A percentile compares a stretch with the other conserved stretches of the same genome.
phyloP scores from a whole-genome alignment of 2,888 invertebrate species.

The Volucella inanis region DNA sequence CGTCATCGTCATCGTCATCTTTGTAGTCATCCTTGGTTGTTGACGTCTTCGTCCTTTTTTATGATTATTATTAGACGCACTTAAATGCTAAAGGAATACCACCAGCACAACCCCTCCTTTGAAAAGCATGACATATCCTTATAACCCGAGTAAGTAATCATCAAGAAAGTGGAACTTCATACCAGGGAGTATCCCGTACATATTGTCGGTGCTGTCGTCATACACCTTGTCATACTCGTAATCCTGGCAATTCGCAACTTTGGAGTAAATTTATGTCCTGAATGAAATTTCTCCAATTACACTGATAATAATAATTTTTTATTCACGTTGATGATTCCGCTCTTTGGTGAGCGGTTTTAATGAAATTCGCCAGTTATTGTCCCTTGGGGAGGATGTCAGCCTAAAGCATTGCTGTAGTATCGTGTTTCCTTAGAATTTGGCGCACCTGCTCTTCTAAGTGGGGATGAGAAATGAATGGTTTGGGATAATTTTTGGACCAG shows the following conservation, averaged over 20 bases:
- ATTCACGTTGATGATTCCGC: slow-evolving; percentile 67
- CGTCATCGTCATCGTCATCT: slow-evolving; percentile 34
- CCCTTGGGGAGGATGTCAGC: slow-evolving; percentile 51
- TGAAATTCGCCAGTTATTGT: slow-evolving; percentile 70
- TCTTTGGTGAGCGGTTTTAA: slow-evolving; percentile 50
- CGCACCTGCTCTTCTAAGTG: slow-evolving; percentile 47
- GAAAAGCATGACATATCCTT: slow-evolving; percentile 52
- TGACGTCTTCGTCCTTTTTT: slow-evolving; percentile 70
- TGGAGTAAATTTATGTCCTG: slow-evolving; percentile 57
- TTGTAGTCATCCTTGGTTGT: background rate
- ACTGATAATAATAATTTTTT: slow-evolving; percentile 72
- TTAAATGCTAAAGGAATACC: slow-evolving; percentile 51
- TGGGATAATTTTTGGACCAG: slow-evolving; percentile 39
- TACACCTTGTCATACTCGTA: slow-evolving; percentile 60
- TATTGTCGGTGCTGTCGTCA: slow-evolving; percentile 11
- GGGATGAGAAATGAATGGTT: slow-evolving; percentile 10
- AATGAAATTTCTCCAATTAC: slow-evolving; percentile 74
- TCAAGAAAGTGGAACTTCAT: slow-evolving; percentile 23
- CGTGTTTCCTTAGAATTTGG: background rate
- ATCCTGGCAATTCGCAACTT: slow-evolving; percentile 59
- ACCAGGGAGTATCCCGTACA: too few relatives aligned
- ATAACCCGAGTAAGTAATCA: slow-evolving; percentile 69
- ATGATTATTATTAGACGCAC: slow-evolving; percentile 75
- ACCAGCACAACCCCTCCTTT: slow-evolving; percentile 13
- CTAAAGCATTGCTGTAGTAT: background rate